Percentiles rank a stretch among this genome's conserved stretches.
Evolutionary conservation across 1,140 invertebrate genomes (phyloP).

Genomic region (Aphidius gifuensis): DNA sequence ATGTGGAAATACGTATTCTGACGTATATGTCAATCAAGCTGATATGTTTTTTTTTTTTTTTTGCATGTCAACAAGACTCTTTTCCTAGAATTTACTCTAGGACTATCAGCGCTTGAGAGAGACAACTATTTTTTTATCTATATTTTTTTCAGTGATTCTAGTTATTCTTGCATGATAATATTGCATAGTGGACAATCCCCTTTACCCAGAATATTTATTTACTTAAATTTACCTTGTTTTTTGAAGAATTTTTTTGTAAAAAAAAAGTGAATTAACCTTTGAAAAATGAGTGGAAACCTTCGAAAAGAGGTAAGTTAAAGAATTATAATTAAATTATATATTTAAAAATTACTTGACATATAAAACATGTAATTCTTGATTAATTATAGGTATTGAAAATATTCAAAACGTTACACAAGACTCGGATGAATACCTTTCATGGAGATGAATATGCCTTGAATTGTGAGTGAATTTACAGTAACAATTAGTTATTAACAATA

Average conservation of each 20-base stretch:
- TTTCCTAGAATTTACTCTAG: too few species aligned
- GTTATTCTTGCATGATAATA: too few species aligned
- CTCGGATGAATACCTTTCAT: conserved; percentile 60
- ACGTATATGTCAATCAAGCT: too few species aligned
- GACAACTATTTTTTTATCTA: too few species aligned
- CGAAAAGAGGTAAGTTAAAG: conserved; percentile 38
- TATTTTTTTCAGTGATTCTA: too few species aligned
- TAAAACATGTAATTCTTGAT: conserved; percentile 5
- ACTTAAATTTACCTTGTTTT: neutral
- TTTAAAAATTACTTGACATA: neutral
- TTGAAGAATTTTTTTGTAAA: neutral
- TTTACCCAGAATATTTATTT: too few species aligned
- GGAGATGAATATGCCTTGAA: conserved; percentile 60
- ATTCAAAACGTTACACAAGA: conserved; percentile 66
- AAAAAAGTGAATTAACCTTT: neutral
- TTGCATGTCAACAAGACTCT: too few species aligned
- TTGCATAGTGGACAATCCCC: too few species aligned
- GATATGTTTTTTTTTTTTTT: too few species aligned
- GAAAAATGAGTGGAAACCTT: conserved; percentile 37
- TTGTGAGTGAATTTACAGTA: conserved; percentile 40
- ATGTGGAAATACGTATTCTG: too few species aligned
- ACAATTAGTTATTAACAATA: neutral
- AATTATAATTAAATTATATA: conserved; percentile 6
- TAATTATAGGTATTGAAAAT: conserved; percentile 58
- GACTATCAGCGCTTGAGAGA: too few species aligned